A percentile compares a stretch with the other conserved stretches of the same genome.
These are phyloP conservation scores for Ophion obscuratus DNA, from an alignment of 2,888 invertebrate species.

Conservation along the genomic window DNA sequence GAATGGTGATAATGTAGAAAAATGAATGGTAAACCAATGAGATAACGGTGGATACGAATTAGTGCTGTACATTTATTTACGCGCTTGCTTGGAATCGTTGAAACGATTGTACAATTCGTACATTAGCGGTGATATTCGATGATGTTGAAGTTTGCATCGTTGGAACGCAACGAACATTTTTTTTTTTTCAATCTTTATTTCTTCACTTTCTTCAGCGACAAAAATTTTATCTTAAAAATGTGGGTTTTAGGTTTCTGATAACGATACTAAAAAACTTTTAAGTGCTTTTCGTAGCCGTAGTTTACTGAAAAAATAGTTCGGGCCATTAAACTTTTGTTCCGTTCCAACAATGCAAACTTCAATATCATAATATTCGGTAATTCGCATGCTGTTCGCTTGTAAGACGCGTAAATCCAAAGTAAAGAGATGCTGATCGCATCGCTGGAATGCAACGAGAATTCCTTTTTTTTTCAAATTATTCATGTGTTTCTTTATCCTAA, in stretches of 20 bases:
- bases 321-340: too few species aligned
- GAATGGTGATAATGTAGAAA: constrained; percentile 32
- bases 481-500: neutral
- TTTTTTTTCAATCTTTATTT: too few species aligned
- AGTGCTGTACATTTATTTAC: constrained; percentile 54
- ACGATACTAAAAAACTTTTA: too few species aligned
- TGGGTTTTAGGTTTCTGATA: too few species aligned
- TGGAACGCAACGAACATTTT: too few species aligned
- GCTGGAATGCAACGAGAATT: neutral
- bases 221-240: too few species aligned
- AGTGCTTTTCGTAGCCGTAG: too few species aligned
- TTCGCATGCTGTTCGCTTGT: constrained; percentile 20
- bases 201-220: too few species aligned
- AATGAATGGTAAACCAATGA: neutral
- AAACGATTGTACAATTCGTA: constrained; percentile 18
- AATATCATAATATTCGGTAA: constrained; percentile 2
- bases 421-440: neutral
- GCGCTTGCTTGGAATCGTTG: constrained; percentile 54
- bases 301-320: too few species aligned
- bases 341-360: too few species aligned
- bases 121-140: constrained; percentile 25
- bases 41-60: constrained; percentile 45
- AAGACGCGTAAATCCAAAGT: neutral
- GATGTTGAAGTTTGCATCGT: neutral
- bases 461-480: neutral